Percentiles rank a stretch among this genome's conserved stretches.
Evolutionary conservation across 2,113 vertebrate genomes (phyloP).

Genomic region (Geococcyx californianus): DNA sequence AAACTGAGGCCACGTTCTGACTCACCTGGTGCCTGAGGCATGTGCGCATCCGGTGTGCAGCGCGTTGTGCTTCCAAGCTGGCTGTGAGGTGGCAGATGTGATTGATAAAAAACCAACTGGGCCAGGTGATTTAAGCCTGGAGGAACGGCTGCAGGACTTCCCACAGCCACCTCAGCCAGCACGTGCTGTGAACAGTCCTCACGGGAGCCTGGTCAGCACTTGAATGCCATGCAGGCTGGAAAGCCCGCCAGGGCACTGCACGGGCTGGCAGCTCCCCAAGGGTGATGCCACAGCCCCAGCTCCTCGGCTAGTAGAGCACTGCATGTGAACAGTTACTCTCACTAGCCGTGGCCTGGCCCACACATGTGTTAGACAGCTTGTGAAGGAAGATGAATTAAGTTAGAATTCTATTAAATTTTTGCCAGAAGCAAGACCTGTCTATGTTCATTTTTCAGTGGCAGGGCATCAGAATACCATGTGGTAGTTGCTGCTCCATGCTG

Average conservation of each 20-base stretch:
- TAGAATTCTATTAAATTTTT: not conserved
- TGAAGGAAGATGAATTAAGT: not conserved
- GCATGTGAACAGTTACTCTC: accelerated
- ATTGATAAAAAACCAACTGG: not conserved
- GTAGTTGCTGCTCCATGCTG: not conserved
- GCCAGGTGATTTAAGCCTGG: not conserved
- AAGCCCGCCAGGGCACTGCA: not conserved
- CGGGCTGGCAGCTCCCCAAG: accelerated
- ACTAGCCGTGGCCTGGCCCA: not conserved
- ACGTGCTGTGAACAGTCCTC: accelerated
- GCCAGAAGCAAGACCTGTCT: not conserved
- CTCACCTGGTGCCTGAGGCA: not conserved
- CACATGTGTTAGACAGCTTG: not conserved
- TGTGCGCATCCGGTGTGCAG: not conserved
- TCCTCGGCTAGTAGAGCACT: not conserved
- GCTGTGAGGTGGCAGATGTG: not conserved
- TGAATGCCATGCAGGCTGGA: not conserved
- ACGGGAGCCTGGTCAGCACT: not conserved
- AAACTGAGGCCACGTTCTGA: not conserved
- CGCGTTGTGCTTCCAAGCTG: not conserved
- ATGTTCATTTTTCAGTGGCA: not conserved
- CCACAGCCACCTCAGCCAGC: not conserved
- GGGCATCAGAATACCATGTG: accelerated
- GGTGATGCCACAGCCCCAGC: not conserved
- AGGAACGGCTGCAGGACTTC: not conserved